Evolutionary conservation across 2,888 invertebrate species (phyloP).

Genomic region (Hypolimnas misippus): DNA sequence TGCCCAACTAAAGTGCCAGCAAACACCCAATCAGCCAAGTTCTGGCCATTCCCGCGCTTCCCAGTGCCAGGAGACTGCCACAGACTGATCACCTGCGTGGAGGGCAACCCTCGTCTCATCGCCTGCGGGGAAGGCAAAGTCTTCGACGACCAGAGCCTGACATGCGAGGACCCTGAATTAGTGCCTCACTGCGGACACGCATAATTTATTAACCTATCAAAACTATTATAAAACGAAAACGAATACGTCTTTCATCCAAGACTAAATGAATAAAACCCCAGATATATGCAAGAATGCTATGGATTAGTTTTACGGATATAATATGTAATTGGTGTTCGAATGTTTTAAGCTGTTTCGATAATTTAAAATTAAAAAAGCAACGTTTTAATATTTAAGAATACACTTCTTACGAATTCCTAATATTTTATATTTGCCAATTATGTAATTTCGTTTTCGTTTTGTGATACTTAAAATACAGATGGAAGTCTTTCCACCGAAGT

Average conservation of each 20-base stretch:
- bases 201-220: conserved; percentile 48
- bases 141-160: conserved; percentile 92
- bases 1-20: conserved; percentile 94
- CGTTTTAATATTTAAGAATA: not conserved
- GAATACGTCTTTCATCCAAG: conserved; percentile 23
- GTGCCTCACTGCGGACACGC: conserved; percentile 78
- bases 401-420: not conserved
- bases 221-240: conserved; percentile 65
- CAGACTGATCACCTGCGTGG: conserved; percentile 95
- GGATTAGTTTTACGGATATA: conserved; percentile 10
- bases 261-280: not conserved
- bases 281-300: conserved; percentile 12
- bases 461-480: conserved; percentile 53
- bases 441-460: conserved; percentile 63
- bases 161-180: conserved; percentile 91
- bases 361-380: not conserved
- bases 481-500: conserved; percentile 62
- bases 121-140: conserved; percentile 94
- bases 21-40: conserved; percentile 91
- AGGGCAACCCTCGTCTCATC: conserved; percentile 94
- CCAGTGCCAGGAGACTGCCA: conserved; percentile 94
- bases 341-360: not conserved
- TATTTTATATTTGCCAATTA: not conserved
- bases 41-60: conserved; percentile 97
- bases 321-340: not conserved